phyloP scores from a whole-genome alignment of 2,113 vertebrate species.

The Saimiri boliviensis region DNA sequence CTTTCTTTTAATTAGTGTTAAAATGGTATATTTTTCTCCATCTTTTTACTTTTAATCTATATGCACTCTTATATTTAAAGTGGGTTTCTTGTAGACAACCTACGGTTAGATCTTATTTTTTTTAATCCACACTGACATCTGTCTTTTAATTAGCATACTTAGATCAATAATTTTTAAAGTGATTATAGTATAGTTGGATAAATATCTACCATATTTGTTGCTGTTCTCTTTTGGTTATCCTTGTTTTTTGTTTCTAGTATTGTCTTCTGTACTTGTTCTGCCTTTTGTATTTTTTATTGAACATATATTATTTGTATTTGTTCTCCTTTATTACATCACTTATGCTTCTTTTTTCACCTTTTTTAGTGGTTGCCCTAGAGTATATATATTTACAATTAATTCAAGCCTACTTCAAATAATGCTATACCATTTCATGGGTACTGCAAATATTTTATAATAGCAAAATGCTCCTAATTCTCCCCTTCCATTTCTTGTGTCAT shows the following conservation, averaged over 20 bases:
- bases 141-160: neutral
- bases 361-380: neutral
- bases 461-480: neutral
- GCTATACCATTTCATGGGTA: neutral
- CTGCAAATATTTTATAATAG: neutral
- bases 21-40: neutral
- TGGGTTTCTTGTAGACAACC: neutral
- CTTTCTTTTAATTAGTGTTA: neutral
- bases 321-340: neutral
- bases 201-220: neutral
- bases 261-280: neutral
- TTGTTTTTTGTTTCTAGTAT: neutral
- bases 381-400: neutral
- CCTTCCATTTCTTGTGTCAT: neutral
- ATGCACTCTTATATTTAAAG: neutral
- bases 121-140: neutral
- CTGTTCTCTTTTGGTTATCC: neutral
- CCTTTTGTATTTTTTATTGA: neutral
- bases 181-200: neutral
- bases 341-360: neutral
- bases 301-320: neutral
- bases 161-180: neutral
- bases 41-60: neutral
- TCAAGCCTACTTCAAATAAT: neutral
- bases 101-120: neutral